A percentile compares a stretch with the other conserved stretches of the same genome.
Evolutionary conservation across 2,888 invertebrate genomes (phyloP).

Genomic region (Rhagonycha fulva): DNA sequence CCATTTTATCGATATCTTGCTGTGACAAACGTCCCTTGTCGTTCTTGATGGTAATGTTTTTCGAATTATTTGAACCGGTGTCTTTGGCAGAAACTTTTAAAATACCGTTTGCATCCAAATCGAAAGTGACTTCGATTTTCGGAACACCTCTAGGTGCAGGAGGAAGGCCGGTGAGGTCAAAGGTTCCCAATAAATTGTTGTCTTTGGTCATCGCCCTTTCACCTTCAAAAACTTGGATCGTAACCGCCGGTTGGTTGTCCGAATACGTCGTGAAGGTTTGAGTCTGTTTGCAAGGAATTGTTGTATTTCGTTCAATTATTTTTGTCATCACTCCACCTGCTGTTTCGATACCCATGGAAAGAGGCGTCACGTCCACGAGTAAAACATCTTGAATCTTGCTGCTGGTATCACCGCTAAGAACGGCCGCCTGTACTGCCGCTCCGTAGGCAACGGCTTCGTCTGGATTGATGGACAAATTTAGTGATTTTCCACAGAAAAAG

Average conservation of each 20-base stretch:
- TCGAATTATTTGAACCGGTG: constrained; percentile 49
- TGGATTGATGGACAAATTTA: constrained; percentile 79
- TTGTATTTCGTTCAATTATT: constrained; percentile 71
- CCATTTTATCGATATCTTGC: constrained; percentile 80
- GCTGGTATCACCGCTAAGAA: constrained; percentile 67
- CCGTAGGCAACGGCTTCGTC: constrained; percentile 83
- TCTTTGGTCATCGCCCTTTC: constrained; percentile 63
- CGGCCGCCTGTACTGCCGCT: constrained; percentile 75
- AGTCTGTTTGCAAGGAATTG: constrained; percentile 74
- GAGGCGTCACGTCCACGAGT: constrained; percentile 61
- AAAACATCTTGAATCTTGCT: constrained; percentile 63
- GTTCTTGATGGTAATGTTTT: constrained; percentile 78
- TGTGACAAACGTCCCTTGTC: constrained; percentile 81
- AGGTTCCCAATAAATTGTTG: constrained; percentile 57
- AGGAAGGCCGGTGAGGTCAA: constrained; percentile 51
- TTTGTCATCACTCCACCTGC: constrained; percentile 63
- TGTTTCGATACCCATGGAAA: constrained; percentile 59
- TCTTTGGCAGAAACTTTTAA: constrained; percentile 60
- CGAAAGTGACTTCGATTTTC: constrained; percentile 66
- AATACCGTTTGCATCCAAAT: constrained; percentile 80
- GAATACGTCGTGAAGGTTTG: constrained; percentile 74
- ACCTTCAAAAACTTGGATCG: constrained; percentile 71
- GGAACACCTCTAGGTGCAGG: constrained; percentile 52
- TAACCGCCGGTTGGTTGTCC: constrained; percentile 57
- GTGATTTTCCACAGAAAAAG: constrained; percentile 54